Percentiles rank a stretch among this genome's conserved stretches.
These are phyloP conservation scores for Patagioenas fasciata DNA, from an alignment of 2,113 vertebrate species.

Conservation along the genomic window DNA sequence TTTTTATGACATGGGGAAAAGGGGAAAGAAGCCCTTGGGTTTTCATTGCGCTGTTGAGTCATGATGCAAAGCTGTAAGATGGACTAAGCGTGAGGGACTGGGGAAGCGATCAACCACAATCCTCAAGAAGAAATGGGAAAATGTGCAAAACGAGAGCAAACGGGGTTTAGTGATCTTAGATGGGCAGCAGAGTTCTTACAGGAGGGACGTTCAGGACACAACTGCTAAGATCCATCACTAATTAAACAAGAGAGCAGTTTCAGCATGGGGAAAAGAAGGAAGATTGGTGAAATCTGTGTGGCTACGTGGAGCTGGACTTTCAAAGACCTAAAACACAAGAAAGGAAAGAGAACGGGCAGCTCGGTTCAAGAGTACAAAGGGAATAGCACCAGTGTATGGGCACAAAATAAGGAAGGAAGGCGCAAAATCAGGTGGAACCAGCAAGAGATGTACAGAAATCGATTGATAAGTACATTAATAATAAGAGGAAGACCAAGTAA, in stretches of 20 bases:
- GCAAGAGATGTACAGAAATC: neutral
- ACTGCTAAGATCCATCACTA: neutral
- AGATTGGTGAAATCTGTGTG: fast-evolving
- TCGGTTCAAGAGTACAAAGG: neutral
- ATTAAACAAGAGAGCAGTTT: neutral
- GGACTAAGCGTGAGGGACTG: fast-evolving
- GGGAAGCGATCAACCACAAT: neutral
- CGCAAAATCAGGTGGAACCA: neutral
- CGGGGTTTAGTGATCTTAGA: neutral
- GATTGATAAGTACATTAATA: neutral
- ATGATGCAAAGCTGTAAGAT: neutral
- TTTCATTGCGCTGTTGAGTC: neutral
- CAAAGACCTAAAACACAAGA: neutral
- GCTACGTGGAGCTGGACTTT: neutral
- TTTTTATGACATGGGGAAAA: neutral
- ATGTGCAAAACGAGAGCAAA: neutral
- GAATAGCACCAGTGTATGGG: fast-evolving
- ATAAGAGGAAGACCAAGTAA: neutral
- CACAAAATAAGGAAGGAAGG: neutral
- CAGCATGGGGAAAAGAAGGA: neutral
- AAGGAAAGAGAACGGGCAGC: neutral
- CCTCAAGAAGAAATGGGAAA: neutral
- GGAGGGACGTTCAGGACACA: neutral
- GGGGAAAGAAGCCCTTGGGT: neutral
- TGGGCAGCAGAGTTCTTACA: neutral